phyloP scores from a whole-genome alignment of 2,888 invertebrate species.

The Euplagia quadripunctaria region DNA sequence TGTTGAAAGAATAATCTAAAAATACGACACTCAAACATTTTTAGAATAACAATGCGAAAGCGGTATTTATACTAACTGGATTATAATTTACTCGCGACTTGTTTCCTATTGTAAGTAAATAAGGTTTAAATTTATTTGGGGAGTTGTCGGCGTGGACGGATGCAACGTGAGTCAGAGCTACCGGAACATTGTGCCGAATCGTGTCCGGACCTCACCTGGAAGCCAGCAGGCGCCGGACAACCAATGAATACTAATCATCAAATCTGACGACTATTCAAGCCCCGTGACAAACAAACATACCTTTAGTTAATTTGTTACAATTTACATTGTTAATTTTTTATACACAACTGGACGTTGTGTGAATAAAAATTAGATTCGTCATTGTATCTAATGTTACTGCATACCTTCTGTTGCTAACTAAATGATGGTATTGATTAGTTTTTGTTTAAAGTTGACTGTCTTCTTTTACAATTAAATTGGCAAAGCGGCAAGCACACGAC shows the following conservation, averaged over 20 bases:
- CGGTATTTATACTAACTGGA: slow-evolving; percentile 47
- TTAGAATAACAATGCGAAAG: slow-evolving; percentile 73
- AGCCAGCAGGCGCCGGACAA: slow-evolving; percentile 55
- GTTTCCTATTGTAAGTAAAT: slow-evolving; percentile 28
- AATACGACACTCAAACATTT: slow-evolving; percentile 62
- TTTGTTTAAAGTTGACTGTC: neutral
- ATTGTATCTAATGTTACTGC: slow-evolving; percentile 4
- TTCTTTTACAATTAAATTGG: neutral
- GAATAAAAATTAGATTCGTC: slow-evolving; percentile 49
- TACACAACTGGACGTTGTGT: slow-evolving; percentile 33
- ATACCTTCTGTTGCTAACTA: neutral
- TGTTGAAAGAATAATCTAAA: slow-evolving; percentile 65
- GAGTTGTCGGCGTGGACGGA: slow-evolving; percentile 55
- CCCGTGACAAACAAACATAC: slow-evolving; percentile 55
- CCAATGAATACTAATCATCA: slow-evolving; percentile 69
- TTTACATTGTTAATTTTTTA: slow-evolving; percentile 58
- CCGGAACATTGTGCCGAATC: slow-evolving; percentile 77
- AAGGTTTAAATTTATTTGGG: slow-evolving; percentile 43
- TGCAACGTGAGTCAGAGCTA: slow-evolving; percentile 75
- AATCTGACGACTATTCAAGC: slow-evolving; percentile 48
- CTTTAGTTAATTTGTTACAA: slow-evolving; percentile 50
- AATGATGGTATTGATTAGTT: neutral
- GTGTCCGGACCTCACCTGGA: slow-evolving; percentile 74
- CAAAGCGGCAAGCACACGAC: neutral
- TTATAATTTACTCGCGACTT: slow-evolving; percentile 25